Base-by-base conservation (phyloP, 2,113 vertebrate genomes). In the Carassius auratus region DNA sequence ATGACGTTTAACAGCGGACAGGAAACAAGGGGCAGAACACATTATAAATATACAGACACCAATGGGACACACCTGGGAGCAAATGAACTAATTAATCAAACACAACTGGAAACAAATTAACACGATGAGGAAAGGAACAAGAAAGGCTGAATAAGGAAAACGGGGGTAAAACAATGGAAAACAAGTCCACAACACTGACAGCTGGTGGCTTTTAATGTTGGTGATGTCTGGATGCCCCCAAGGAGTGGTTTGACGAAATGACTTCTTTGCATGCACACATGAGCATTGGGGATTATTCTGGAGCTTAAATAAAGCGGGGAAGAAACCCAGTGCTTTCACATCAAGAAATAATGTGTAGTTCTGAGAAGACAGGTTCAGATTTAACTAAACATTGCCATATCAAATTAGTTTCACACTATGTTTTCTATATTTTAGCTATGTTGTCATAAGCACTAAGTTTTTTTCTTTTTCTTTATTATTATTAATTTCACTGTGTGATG, bases 261-360 rank as follows among this genome's bases (percentile, higher is more conserved):
- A 50, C 61, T 30, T 76, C 26, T 45, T 76, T 82, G 19, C 84
- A 13, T 57, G 50, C 14, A 4, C n/a, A 36, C 23, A 33, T 88
- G 52, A 57, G 42, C 74, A 36, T 21, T 23, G 10, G 81, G 86
- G 86, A 64, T 87, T 87, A 87, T 78, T 73, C 12, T 38, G 45
- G 86, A 87, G 87, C 84, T 90, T 90, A 80, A 64, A 64, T 42
- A 64, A 42, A 45, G 77, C 36, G 9, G 13, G 36, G 7, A 80
- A 64, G 13, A 77, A 21, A 9, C 15, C 21, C 33, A 79, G 52
- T n/a, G 76, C 52, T 13, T 19, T 59, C 52, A 38, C 50, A 33
- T 61, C 76, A 79, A 59, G 7, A 15, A 64, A 8, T 64, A 48
- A 80, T 64, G 12, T 78, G 36, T n/a, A 64, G 64, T 7, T 80